Evolutionary conservation across 2,797 vertebrate species (phyloP).

Genomic region (Galaxias olidus): DNA sequence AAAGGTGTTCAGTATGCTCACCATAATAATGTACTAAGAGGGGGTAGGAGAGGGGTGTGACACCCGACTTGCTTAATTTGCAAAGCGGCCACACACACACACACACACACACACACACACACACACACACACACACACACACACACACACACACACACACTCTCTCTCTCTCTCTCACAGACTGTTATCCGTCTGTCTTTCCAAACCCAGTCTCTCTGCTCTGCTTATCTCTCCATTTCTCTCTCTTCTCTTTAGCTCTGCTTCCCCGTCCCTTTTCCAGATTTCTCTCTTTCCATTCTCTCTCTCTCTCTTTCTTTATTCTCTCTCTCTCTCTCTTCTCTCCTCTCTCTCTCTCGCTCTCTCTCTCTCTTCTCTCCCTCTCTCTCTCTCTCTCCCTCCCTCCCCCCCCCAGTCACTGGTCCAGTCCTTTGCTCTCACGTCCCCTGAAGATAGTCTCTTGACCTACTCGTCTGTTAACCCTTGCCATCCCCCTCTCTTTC

Average conservation of each 20-base stretch:
- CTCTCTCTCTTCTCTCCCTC: too few relatives aligned
- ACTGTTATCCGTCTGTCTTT: too few relatives aligned
- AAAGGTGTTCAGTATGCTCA: too few relatives aligned
- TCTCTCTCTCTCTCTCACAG: constrained; percentile 46
- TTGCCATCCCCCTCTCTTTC: too few relatives aligned
- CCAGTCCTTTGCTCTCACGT: too few relatives aligned
- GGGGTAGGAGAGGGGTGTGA: constrained; percentile 38
- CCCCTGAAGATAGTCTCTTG: too few relatives aligned
- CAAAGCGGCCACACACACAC: too few relatives aligned
- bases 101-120: neutral
- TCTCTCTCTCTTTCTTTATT: constrained; percentile 4
- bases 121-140: constrained; percentile 59
- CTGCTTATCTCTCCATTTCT: constrained; percentile 39
- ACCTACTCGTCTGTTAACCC: too few relatives aligned
- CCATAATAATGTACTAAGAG: constrained; percentile 7
- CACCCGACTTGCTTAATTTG: constrained; percentile 16
- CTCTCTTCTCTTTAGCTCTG: neutral
- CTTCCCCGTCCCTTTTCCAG: neutral
- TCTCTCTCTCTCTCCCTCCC: too few relatives aligned
- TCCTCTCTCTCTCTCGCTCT: constrained; percentile 1
- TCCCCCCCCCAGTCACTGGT: too few relatives aligned
- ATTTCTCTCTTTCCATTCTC: constrained; percentile 8
- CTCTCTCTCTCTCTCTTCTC: too few relatives aligned
- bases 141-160: constrained; percentile 62
- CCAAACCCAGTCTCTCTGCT: too few relatives aligned